phyloP scores from a whole-genome alignment of 2,113 vertebrate species.

The Nyctibius bracteatus region DNA sequence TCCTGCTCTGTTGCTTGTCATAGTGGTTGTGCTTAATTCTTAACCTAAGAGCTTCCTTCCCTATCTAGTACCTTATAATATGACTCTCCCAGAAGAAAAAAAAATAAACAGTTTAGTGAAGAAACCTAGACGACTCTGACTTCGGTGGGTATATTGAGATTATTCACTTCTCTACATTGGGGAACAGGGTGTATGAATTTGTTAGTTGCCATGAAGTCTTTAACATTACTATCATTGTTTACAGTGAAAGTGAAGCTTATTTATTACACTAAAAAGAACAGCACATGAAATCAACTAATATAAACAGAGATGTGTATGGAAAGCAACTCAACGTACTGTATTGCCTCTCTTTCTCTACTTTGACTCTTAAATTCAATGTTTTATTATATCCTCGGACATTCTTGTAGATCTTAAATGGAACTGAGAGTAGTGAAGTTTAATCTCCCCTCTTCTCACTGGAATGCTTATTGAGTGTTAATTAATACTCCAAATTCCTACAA shows the following conservation, averaged over 20 bases:
- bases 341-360: neutral
- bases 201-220: neutral
- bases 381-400: neutral
- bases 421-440: no score
- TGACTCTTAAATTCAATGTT: neutral
- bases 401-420: neutral
- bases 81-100: neutral
- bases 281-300: neutral
- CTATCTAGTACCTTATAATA: neutral
- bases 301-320: neutral
- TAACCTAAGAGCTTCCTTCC: neutral
- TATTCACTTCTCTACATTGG: neutral
- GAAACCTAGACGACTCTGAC: neutral
- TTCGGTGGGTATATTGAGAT: neutral
- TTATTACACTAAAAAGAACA: neutral
- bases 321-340: neutral
- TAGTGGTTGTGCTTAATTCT: neutral
- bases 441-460: neutral
- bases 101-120: neutral
- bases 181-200: neutral
- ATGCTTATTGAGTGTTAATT: neutral
- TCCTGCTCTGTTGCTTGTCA: neutral
- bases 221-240: neutral
- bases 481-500: neutral
- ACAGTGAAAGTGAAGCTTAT: neutral